Conservation (phyloP, 2,113 vertebrate species). For the Xenopus laevis region DNA sequence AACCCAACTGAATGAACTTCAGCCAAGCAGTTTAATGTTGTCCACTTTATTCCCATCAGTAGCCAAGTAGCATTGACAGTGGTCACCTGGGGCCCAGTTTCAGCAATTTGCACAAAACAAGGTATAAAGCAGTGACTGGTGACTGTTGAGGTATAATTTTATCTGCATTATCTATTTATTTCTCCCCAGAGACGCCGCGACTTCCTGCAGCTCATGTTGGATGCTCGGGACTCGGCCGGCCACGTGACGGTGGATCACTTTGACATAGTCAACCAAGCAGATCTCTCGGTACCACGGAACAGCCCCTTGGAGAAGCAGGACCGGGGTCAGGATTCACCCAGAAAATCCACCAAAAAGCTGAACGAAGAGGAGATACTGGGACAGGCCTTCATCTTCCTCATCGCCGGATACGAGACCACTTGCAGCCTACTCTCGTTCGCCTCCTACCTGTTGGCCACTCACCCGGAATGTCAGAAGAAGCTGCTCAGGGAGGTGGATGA, state of each 20-base stretch:
- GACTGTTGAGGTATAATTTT: no score
- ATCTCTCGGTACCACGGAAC: conserved; percentile 17
- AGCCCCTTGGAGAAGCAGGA: not conserved
- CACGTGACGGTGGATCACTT: conserved; percentile 57
- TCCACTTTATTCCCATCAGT: no score
- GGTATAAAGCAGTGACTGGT: no score
- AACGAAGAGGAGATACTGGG: conserved; percentile 85
- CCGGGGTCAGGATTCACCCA: not conserved
- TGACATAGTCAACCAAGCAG: conserved; percentile 53
- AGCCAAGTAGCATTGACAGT: no score
- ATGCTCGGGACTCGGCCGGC: conserved; percentile 57
- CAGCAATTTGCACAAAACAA: no score
- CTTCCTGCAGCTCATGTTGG: conserved; percentile 89
- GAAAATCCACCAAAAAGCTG: conserved; percentile 56
- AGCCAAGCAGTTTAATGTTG: no score
- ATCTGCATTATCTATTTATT: no score
- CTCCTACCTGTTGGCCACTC: conserved; percentile 82
- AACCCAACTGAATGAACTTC: no score
- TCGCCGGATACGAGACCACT: conserved; percentile 85
- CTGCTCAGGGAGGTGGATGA: conserved; percentile 78
- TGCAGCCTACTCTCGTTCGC: conserved; percentile 79
- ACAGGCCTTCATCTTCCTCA: conserved; percentile 85
- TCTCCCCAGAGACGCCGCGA: conserved; percentile 76
- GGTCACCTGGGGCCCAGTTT: no score
- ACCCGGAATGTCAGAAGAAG: conserved; percentile 76